A percentile compares a stretch with the other conserved stretches of the same genome.
Conservation (phyloP, 2,888 invertebrate species). For the Erpobdella octoculata region DNA sequence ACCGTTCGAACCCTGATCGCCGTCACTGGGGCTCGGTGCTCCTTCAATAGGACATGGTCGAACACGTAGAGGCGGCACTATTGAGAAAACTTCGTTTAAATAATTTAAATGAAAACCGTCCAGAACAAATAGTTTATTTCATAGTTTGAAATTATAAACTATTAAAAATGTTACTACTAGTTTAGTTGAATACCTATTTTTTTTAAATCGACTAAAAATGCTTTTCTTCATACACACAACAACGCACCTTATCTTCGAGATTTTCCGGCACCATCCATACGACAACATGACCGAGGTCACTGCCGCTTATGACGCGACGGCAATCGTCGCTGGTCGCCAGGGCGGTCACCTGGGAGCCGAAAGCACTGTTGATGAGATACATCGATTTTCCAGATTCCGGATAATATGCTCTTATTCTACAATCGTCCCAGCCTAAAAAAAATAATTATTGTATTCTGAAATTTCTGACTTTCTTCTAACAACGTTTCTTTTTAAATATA, state of each 20-base stretch:
- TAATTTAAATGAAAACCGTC: too few relatives aligned
- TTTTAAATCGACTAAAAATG: too few relatives aligned
- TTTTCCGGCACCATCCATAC: conserved; percentile 43
- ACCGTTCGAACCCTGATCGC: conserved; percentile 70
- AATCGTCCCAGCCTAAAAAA: conserved; percentile 54
- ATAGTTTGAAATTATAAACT: too few relatives aligned
- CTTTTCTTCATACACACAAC: too few relatives aligned
- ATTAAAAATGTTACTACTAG: too few relatives aligned
- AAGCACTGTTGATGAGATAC: conserved; percentile 77
- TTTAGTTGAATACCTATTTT: too few relatives aligned
- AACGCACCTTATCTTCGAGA: neutral
- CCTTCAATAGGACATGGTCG: conserved; percentile 66
- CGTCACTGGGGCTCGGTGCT: conserved; percentile 80
- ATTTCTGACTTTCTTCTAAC: too few relatives aligned
- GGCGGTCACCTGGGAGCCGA: conserved; percentile 77
- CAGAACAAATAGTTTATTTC: too few relatives aligned
- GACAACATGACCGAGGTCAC: conserved; percentile 74
- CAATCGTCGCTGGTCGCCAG: conserved; percentile 61
- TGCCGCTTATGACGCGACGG: conserved; percentile 71
- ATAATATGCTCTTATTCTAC: conserved; percentile 51
- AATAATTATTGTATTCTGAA: too few relatives aligned
- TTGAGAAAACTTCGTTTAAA: too few relatives aligned
- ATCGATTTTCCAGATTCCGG: conserved; percentile 67
- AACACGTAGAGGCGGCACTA: conserved; percentile 16
- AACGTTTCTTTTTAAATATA: neutral